A percentile compares a stretch with the other conserved stretches of the same genome.
Conservation (phyloP, 37 sponge, comb jelly and placozoan genomes). For the Cladorhizidae sp. region DNA sequence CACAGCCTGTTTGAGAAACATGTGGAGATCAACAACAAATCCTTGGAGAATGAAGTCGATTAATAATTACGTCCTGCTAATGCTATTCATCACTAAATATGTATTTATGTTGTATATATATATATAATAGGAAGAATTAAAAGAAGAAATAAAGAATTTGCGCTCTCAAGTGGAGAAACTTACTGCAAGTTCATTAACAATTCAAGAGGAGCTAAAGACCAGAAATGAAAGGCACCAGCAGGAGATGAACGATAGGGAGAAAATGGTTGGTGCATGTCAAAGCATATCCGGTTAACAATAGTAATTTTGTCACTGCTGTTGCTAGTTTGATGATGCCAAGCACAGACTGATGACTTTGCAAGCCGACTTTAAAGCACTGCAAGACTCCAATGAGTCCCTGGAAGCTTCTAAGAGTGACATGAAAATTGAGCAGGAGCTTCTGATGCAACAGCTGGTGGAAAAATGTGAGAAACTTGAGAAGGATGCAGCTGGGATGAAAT, state of each 20-base stretch:
- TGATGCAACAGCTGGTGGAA: not conserved
- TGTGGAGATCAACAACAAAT: conserved; percentile 12
- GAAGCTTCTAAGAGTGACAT: not conserved
- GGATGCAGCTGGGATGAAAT: conserved; percentile 1
- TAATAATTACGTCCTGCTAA: not conserved
- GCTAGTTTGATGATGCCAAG: conserved; percentile 40
- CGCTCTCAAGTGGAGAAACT: conserved; percentile 8
- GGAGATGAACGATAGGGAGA: not conserved
- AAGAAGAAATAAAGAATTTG: conserved; percentile 12
- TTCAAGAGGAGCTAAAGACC: not conserved
- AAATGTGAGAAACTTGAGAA: not conserved
- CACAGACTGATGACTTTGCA: conserved; percentile 41
- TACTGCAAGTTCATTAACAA: conserved; percentile 9
- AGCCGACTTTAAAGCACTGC: conserved; percentile 36
- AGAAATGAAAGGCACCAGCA: conserved; percentile 9
- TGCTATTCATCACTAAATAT: too few species aligned
- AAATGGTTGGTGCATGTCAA: not conserved
- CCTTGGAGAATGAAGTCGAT: conserved; percentile 16
- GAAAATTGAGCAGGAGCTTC: not conserved
- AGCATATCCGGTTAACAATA: not conserved
- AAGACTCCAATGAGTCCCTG: conserved; percentile 22
- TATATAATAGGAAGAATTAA: conserved; percentile 12
- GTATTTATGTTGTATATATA: conserved; percentile 9
- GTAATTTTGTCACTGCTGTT: not conserved
- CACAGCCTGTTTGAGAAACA: conserved; percentile 47